Percentiles rank a stretch among this genome's conserved stretches.
Evolutionary conservation across 2,797 vertebrate species (phyloP).

Genomic region (Oreonectes daqikongensis): DNA sequence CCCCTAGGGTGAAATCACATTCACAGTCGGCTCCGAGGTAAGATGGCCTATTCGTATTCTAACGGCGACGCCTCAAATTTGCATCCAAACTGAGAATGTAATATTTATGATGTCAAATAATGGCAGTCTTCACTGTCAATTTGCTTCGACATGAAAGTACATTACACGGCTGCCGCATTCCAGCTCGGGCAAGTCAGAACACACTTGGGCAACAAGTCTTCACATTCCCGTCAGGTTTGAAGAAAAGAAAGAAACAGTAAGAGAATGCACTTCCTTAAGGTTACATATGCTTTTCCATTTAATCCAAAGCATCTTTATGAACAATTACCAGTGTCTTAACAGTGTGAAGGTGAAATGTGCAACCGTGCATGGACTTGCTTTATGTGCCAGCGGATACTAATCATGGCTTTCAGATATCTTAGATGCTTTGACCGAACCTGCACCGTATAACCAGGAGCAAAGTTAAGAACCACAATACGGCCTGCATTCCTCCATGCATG

Average conservation of each 20-base stretch:
- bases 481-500: slow-evolving; percentile 22
- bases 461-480: slow-evolving; percentile 32
- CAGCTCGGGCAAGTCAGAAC: slow-evolving; percentile 74
- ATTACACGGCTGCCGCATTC: slow-evolving; percentile 75
- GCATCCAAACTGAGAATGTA: slow-evolving; percentile 78
- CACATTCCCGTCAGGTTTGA: slow-evolving; percentile 55
- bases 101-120: slow-evolving; percentile 78
- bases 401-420: not conserved
- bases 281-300: not conserved
- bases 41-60: slow-evolving; percentile 73
- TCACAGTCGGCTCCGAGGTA: slow-evolving; percentile 48
- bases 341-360: not conserved
- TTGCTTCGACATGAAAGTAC: slow-evolving; percentile 76
- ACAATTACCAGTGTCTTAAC: slow-evolving; percentile 1
- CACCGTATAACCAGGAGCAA: slow-evolving; percentile 1
- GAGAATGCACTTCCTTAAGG: slow-evolving; percentile 2
- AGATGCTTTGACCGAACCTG: not conserved
- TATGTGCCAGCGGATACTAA: no score
- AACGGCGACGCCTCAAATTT: slow-evolving; percentile 66
- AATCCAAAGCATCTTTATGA: not conserved
- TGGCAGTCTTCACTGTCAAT: slow-evolving; percentile 76
- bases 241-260: slow-evolving; percentile 26
- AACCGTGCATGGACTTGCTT: not conserved
- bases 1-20: slow-evolving; percentile 62
- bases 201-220: slow-evolving; percentile 68